These are phyloP conservation scores for Anhinga anhinga DNA, from an alignment of 2,113 vertebrate genomes.

Conservation along the genomic window DNA sequence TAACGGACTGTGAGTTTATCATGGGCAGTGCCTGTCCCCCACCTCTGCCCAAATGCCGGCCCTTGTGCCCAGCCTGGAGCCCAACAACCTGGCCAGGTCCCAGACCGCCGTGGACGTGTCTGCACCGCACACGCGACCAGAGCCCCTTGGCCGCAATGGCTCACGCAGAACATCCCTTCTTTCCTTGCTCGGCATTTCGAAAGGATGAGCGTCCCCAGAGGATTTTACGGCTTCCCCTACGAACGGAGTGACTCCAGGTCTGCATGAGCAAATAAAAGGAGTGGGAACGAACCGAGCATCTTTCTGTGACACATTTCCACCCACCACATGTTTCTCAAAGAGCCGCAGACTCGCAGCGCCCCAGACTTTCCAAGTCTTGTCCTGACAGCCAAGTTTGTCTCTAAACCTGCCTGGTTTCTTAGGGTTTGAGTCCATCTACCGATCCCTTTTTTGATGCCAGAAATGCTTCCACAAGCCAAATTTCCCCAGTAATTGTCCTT, in stretches of 20 bases:
- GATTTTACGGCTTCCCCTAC: not conserved
- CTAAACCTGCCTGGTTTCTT: not conserved
- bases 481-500: not conserved
- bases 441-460: not conserved
- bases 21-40: not conserved
- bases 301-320: not conserved
- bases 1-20: not conserved
- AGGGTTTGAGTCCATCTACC: not conserved
- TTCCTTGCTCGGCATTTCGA: not conserved
- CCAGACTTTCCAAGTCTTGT: not conserved
- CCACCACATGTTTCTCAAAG: not conserved
- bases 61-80: not conserved
- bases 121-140: not conserved
- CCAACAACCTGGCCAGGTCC: not conserved
- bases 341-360: not conserved
- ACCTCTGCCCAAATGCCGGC: fast-evolving
- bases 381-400: not conserved
- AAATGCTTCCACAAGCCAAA: not conserved
- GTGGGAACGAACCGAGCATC: not conserved
- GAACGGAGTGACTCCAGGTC: not conserved
- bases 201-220: not conserved
- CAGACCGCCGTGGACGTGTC: not conserved
- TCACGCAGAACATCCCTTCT: not conserved
- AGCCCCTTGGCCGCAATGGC: not conserved
- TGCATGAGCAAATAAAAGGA: not conserved